Conservation (phyloP, 2,888 invertebrate genomes). For the Congeria kusceri region DNA sequence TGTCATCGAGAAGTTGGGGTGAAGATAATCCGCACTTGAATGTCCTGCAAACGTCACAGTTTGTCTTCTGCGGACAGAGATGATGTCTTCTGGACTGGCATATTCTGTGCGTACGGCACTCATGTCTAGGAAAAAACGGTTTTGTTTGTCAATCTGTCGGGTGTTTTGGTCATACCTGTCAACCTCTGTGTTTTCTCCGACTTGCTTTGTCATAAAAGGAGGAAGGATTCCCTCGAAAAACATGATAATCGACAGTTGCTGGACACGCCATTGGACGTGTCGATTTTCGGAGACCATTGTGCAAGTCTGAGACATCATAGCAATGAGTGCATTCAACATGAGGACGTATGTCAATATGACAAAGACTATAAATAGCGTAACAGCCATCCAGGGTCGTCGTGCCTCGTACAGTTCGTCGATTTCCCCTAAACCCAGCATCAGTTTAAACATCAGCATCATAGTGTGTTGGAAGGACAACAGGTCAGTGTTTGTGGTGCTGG, state of each 20-base stretch:
- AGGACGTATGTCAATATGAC: conserved; percentile 73
- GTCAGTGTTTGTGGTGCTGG: conserved; percentile 38
- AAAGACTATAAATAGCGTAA: conserved; percentile 69
- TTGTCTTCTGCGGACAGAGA: conserved; percentile 50
- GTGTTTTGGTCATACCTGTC: conserved; percentile 64
- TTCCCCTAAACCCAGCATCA: conserved; percentile 75
- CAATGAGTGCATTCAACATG: conserved; percentile 77
- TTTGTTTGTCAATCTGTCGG: conserved; percentile 57
- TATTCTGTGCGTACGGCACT: conserved; percentile 70
- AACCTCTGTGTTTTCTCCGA: conserved; percentile 59
- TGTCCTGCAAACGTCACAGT: conserved; percentile 39
- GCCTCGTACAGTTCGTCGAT: conserved; percentile 66
- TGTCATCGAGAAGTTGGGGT: conserved; percentile 41
- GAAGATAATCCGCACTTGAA: not conserved
- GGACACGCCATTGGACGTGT: conserved; percentile 71
- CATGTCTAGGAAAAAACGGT: conserved; percentile 68
- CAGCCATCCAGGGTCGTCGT: conserved; percentile 70
- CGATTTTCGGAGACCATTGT: conserved; percentile 70
- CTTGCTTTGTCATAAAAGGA: conserved; percentile 46
- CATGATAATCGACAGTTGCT: conserved; percentile 70
- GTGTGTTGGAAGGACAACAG: conserved; percentile 65
- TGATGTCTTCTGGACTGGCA: conserved; percentile 67
- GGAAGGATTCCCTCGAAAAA: conserved; percentile 68
- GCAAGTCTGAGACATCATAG: conserved; percentile 79
- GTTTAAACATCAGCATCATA: conserved; percentile 72